A percentile compares a stretch with the other conserved stretches of the same genome.
Conservation (phyloP, 37 sponge, comb jelly and placozoan species). For the Oopsacas minuta region DNA sequence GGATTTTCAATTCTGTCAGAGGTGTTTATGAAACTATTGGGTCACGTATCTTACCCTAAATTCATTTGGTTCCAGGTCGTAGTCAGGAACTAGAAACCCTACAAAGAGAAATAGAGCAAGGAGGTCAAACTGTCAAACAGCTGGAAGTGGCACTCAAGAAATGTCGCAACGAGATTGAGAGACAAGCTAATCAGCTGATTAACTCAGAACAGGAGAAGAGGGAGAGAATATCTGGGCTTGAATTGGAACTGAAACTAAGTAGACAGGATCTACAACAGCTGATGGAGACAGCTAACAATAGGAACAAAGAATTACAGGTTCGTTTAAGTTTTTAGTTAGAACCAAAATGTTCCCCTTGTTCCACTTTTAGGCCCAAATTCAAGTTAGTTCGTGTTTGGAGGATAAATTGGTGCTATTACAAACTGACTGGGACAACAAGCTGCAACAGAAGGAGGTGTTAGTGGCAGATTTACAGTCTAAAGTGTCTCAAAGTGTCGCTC, state of each 20-base stretch:
- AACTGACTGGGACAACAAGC: not conserved
- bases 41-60: too few relatives aligned
- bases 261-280: conserved; percentile 6
- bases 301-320: conserved; percentile 10
- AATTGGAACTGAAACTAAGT: conserved; percentile 14
- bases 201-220: not conserved
- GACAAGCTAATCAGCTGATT: not conserved
- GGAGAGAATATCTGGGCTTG: not conserved
- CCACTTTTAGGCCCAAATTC: too few relatives aligned
- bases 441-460: not conserved
- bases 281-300: not conserved
- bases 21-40: too few relatives aligned
- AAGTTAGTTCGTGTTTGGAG: not conserved
- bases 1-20: too few relatives aligned
- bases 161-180: not conserved
- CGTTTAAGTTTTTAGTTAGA: too few relatives aligned
- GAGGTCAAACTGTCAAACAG: not conserved
- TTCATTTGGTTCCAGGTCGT: not conserved
- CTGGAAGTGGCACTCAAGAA: not conserved
- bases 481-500: not conserved
- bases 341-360: too few relatives aligned
- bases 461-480: not conserved
- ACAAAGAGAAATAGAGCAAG: not conserved
- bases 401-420: not conserved
- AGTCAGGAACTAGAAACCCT: not conserved